Conservation (phyloP, 2,113 vertebrate genomes). For the Tauraco erythrolophus region DNA sequence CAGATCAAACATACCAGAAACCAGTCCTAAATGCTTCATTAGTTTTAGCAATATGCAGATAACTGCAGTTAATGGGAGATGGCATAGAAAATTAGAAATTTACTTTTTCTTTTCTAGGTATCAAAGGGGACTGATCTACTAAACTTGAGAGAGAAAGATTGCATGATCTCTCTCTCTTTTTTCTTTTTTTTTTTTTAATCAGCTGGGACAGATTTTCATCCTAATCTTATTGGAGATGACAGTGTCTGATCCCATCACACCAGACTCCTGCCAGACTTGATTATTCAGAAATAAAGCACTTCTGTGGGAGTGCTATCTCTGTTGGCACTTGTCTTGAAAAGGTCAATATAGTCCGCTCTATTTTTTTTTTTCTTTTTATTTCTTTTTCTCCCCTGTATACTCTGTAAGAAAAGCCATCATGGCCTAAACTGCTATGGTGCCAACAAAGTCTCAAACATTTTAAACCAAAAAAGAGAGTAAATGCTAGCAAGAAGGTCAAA, state of each 20-base stretch:
- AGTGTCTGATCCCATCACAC: constrained; percentile 27
- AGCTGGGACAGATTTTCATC: constrained; percentile 26
- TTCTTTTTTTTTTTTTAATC: background rate
- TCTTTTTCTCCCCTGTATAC: background rate
- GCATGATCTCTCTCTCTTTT: background rate
- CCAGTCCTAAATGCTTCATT: background rate
- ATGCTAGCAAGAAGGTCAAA: background rate
- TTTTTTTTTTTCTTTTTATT: background rate
- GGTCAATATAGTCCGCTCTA: background rate
- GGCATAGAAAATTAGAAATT: background rate
- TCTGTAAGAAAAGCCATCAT: background rate
- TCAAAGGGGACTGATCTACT: background rate
- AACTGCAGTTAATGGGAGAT: background rate
- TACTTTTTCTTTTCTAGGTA: background rate
- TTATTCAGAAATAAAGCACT: constrained; percentile 47
- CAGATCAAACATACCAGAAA: background rate
- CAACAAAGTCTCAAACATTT: background rate
- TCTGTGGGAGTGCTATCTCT: constrained; percentile 4
- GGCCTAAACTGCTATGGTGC: background rate
- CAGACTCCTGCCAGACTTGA: constrained; percentile 42
- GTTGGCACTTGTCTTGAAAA: constrained; percentile 32
- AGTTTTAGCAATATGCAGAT: background rate
- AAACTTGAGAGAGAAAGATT: background rate
- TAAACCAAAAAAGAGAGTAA: background rate
- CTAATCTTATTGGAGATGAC: constrained; percentile 39